phyloP scores from a whole-genome alignment of 2,113 vertebrate species.

The Pogona vitticeps region DNA sequence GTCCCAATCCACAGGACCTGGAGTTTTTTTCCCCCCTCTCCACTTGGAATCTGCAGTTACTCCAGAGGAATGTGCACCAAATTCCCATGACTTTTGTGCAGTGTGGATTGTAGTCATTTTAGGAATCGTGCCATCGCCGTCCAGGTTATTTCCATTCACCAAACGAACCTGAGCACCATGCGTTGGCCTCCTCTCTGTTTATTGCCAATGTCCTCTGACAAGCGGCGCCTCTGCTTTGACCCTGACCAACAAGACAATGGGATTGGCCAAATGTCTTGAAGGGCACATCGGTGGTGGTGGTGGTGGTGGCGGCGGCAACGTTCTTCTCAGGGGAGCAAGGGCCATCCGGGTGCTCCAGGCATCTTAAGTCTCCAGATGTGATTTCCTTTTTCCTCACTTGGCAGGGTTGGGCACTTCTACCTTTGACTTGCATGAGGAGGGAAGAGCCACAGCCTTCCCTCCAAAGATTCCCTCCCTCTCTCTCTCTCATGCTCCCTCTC shows the following conservation, averaged over 20 bases:
- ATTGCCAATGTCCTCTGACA: slow-evolving; percentile 70
- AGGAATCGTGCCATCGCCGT: slow-evolving; percentile 66
- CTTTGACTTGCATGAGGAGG: slow-evolving; percentile 58
- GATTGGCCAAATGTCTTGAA: slow-evolving; percentile 66
- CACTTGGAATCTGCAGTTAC: not conserved
- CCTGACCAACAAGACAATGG: slow-evolving; percentile 74
- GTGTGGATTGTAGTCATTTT: slow-evolving; percentile 4
- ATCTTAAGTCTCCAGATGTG: slow-evolving; percentile 65
- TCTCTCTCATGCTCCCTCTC: no score
- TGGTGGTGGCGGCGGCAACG: not conserved
- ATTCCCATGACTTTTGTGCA: not conserved
- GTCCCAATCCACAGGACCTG: not conserved
- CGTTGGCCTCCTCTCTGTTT: slow-evolving; percentile 59
- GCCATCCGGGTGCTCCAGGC: slow-evolving; percentile 71
- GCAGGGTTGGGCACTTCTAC: slow-evolving; percentile 64
- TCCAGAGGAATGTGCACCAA: not conserved
- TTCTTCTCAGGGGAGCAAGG: slow-evolving; percentile 70
- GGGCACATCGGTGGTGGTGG: slow-evolving; percentile 54
- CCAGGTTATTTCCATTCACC: slow-evolving; percentile 56
- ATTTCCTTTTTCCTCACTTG: slow-evolving; percentile 67
- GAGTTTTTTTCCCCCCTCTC: not conserved
- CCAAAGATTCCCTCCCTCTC: no score
- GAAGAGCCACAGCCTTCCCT: no score
- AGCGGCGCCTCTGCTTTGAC: slow-evolving; percentile 70
- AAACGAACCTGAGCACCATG: slow-evolving; percentile 58